Base-by-base conservation (phyloP, 2,113 vertebrate species). In the Notothenia rossii region DNA sequence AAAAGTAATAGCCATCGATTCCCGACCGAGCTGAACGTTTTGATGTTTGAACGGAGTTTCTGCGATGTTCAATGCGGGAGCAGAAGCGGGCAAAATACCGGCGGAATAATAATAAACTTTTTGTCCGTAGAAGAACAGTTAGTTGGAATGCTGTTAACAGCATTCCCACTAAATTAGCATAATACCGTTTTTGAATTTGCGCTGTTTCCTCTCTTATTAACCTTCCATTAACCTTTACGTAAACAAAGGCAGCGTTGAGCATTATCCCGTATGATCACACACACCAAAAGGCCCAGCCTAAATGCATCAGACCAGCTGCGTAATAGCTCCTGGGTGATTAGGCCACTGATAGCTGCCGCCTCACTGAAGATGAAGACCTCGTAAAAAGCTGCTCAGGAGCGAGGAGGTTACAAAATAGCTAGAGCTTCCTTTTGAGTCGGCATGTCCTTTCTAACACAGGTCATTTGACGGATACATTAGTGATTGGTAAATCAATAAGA, bases 141-240 rank as follows among this genome's bases (percentile, higher is more conserved):
- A 22, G 22, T 22, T 22, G 22, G 22, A 22, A 22, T 22, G 22
- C 22, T 22, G 22, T 22, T 22, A 22, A 22, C 22, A 22, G 22
- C 22, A 22, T 22, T 22, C 22, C 22, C 1, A 22, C 22, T 22
- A 22, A 67, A 87, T 93, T 94, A 91, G 87, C 91, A 91, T 94
- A 92, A 92, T 91, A 85, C 86, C 77, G 72, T 88, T 93, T 89
- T 85, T 84, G 79, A 86, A 82, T 92, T 87, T 89, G 79, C 85
- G 51, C 72, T 20, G 75, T 89, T 91, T 86, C 89, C 85, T 87
- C 58, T 89, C 83, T 86, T 90, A 91, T 94, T 93, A 95, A 95
- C 94, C 94, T 93, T 92, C 89, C 84, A 94, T 94, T 95, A 95
- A 94, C 94, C 92, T 93, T 91, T 92, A 81, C 80, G 92, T 93